Evolutionary conservation across 2,888 invertebrate genomes (phyloP).

Genomic region (Polia nebulosa): DNA sequence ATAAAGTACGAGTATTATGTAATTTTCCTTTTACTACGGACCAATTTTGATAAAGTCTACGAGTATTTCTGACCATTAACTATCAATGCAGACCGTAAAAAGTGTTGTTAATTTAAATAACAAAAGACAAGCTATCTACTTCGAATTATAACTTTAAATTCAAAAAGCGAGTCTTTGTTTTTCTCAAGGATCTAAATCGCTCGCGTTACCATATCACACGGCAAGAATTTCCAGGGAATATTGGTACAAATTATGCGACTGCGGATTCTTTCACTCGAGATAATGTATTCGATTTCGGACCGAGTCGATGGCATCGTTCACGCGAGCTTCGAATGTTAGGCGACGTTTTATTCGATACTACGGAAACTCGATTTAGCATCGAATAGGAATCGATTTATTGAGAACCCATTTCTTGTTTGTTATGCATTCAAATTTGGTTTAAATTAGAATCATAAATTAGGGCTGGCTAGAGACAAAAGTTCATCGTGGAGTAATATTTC

Average conservation of each 20-base stretch:
- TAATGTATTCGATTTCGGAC: conserved; percentile 86
- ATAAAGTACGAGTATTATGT: neutral
- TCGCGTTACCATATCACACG: conserved; percentile 65
- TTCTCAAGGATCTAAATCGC: conserved; percentile 63
- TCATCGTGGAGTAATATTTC: conserved; percentile 27
- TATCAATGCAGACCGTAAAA: neutral
- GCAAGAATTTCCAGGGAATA: conserved; percentile 68
- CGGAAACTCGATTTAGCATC: conserved; percentile 64
- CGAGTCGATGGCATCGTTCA: conserved; percentile 88
- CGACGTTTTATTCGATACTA: conserved; percentile 72
- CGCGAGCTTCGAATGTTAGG: conserved; percentile 84
- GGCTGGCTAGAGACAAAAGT: conserved; percentile 15
- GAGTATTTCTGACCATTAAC: no score
- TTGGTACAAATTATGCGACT: conserved; percentile 86
- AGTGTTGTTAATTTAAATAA: neutral
- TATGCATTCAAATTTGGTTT: conserved; percentile 45
- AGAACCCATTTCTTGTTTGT: conserved; percentile 27
- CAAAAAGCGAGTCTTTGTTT: conserved; percentile 55
- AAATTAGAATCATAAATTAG: conserved; percentile 49
- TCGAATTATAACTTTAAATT: conserved; percentile 42
- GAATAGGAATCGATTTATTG: conserved; percentile 50
- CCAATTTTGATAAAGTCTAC: neutral
- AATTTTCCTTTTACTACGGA: no score
- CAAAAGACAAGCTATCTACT: conserved; percentile 15
- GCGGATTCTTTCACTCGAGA: conserved; percentile 81